Evolutionary conservation across 2,888 invertebrate genomes (phyloP), one percentile per base, ranked within the genome.

Genomic region (Pocota personata): DNA sequence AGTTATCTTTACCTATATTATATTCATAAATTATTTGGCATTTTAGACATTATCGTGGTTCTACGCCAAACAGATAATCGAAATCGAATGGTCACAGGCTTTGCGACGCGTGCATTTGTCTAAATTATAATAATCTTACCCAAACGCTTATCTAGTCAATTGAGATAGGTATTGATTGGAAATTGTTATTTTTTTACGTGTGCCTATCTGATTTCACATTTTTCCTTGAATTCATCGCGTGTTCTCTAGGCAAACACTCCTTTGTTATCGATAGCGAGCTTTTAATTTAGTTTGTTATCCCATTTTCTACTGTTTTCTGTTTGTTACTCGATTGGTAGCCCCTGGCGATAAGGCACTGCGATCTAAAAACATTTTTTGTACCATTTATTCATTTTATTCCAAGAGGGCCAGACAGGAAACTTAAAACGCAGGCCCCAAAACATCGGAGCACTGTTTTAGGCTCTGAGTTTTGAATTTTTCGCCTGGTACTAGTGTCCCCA

Each of bases 101-200:
- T n/a, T 3, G n/a, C 35, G 8, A 6, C 14, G 40, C 14, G 14
- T 40, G n/a, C 40, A 14, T 0, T n/a, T 14, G 40, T 14, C n/a
- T 19, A 21, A 48, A 19, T 46, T 19, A 46, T 48, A 8, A 6
- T 14, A 48, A 19, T 19, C 48, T 24, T 6, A 8, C 6, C 12
- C 3, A 48, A 48, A 12, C 21, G 2, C 48, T 27, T 50, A 50
- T n/a, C 24, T n/a, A 50, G n/a, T 6, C 6, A 8, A 27, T 24
- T 50, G 50, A 50, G 24, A n/a, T 50, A n/a, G 24, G 27, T 50
- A n/a, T n/a, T 24, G 50, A 50, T 50, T 50, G 24, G 50, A n/a
- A 24, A 24, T 50, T 24, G 7, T 24, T 24, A 12, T 48, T 14
- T 7, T 19, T 19, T 1, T 43, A 14, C 7, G 37, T n/a, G 19